Conservation (phyloP, 2,888 invertebrate species). For the Callinectes sapidus region DNA sequence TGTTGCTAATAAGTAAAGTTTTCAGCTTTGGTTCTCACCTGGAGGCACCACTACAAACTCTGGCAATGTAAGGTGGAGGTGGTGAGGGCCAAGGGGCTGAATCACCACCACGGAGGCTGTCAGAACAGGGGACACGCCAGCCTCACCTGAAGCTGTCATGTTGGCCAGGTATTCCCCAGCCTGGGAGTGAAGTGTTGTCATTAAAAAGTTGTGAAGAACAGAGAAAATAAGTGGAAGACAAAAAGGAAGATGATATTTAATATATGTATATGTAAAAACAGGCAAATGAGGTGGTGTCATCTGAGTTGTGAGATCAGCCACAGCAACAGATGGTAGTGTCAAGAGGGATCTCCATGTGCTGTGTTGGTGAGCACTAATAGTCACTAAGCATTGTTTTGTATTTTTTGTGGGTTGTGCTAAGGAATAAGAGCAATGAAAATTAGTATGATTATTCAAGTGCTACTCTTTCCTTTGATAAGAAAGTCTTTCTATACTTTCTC, state of each 20-base stretch:
- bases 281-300: no score
- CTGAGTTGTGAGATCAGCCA: not conserved
- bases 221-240: no score
- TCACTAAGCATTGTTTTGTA: not conserved
- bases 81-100: not conserved
- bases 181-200: not conserved
- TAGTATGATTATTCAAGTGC: not conserved
- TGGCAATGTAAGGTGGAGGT: conserved; percentile 15
- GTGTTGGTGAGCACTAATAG: no score
- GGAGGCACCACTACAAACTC: conserved; percentile 48
- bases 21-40: not conserved
- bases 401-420: not conserved
- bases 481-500: no score
- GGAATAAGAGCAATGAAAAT: not conserved
- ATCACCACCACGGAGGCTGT: conserved; percentile 20
- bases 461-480: no score
- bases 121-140: conserved; percentile 10
- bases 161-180: conserved; percentile 42
- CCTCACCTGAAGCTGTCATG: conserved; percentile 48
- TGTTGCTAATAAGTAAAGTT: not conserved
- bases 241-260: not conserved
- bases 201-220: no score
- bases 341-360: no score
- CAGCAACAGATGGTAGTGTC: no score
- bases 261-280: not conserved